Conservation (phyloP, 2,888 invertebrate genomes). For the Camponotus fellah region DNA sequence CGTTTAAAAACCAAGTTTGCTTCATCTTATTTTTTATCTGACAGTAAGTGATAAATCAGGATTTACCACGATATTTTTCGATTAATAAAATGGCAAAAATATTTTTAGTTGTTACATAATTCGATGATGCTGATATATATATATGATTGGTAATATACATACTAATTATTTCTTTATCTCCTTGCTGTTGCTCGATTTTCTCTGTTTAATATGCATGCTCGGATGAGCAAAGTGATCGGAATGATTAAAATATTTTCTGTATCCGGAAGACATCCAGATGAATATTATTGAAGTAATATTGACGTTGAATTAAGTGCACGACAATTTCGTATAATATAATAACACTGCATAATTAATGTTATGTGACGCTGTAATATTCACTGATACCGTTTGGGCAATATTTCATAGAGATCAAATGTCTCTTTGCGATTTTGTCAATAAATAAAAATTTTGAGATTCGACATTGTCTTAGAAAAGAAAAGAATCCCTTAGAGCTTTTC, state of each 20-base stretch:
- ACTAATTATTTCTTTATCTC: neutral
- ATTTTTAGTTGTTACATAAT: neutral
- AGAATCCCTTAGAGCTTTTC: neutral
- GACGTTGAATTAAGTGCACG: slow-evolving; percentile 11
- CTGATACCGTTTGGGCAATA: slow-evolving; percentile 27
- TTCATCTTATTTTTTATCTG: neutral
- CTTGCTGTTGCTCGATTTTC: neutral
- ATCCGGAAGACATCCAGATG: slow-evolving; percentile 20
- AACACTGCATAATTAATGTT: slow-evolving; percentile 43
- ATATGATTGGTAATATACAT: neutral
- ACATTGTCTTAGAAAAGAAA: neutral
- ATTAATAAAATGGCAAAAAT: slow-evolving; percentile 6
- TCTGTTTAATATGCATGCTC: slow-evolving; percentile 11
- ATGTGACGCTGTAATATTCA: slow-evolving; percentile 11
- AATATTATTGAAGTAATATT: neutral
- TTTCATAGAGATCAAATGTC: slow-evolving; percentile 35
- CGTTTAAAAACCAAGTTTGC: slow-evolving; percentile 34
- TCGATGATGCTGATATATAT: neutral
- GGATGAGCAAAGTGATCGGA: neutral
- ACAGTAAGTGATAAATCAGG: neutral
- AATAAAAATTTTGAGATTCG: slow-evolving; percentile 27
- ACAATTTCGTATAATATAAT: slow-evolving; percentile 48
- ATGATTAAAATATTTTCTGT: neutral
- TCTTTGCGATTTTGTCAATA: slow-evolving; percentile 10
- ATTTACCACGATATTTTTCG: neutral